Base-by-base conservation (phyloP, 2,797 vertebrate species). In the Coranthus polyacanthus region DNA sequence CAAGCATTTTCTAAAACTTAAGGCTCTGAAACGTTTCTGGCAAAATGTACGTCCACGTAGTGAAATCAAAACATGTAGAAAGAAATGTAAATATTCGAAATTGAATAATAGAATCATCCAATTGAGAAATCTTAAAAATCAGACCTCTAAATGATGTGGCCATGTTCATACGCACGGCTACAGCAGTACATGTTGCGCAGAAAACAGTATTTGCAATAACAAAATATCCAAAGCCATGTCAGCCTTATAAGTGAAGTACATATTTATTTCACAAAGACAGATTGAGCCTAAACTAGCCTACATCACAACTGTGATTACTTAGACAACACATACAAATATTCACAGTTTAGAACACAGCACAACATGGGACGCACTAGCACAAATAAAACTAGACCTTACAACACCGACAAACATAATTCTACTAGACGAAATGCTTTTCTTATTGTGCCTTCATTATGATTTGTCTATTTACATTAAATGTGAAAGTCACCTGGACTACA, bases 321-420 rank as follows among this genome's bases (percentile, higher is more conserved):
- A 86, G 88, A 95, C 93, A 90, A 86, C 89, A 92, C 85, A 86
- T 81, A 93, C 91, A 91, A 84, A 90, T 93, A 93, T 94, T 93
- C 93, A 95, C 93, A 94, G 92, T 93, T 93, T 91, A 76, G 83
- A 92, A 89, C 82, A 93, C 92, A 92, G 71, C 89, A 93, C 90
- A 86, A 91, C 87, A 88, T 78, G 84, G 71, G 89, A 92, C 91
- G 86, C 84, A 91, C 85, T 79, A 87, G 80, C 87, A 93, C 89
- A 89, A 89, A 90, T 76, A 79, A 87, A 88, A 87, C 83, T 74
- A 73, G 67, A 86, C 72, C 65, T 62, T 60, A 85, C 86, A 49
- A 89, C 64, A 91, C 49, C 54, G 70, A 86, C 81, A 60, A 83
- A 92, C 80, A 67, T 0, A 86, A 81, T 57, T 75, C 71, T 80